Percentiles rank a stretch among this genome's conserved stretches.
phyloP scores from a whole-genome alignment of 1,140 invertebrate genomes.

The Nomia melanderi region DNA sequence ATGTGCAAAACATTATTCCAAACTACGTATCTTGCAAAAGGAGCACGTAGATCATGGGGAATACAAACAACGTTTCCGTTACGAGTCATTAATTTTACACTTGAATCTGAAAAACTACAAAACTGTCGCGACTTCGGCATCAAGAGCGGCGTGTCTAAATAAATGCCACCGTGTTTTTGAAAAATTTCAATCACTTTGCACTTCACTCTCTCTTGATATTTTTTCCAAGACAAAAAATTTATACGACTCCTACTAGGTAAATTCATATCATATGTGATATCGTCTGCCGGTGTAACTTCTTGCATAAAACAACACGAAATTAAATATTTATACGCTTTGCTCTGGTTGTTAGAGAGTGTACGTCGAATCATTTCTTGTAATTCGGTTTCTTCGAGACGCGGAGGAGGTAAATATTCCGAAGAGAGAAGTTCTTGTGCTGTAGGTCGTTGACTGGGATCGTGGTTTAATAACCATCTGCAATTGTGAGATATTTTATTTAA shows the following conservation, averaged over 20 bases:
- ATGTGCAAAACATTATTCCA: slow-evolving; percentile 89
- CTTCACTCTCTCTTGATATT: slow-evolving; percentile 71
- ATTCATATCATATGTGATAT: slow-evolving; percentile 89
- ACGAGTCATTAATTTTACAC: slow-evolving; percentile 91
- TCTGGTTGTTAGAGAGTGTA: slow-evolving; percentile 89
- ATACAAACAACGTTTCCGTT: slow-evolving; percentile 90
- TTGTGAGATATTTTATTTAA: not conserved
- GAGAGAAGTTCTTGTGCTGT: slow-evolving; percentile 91
- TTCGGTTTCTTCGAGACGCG: slow-evolving; percentile 89
- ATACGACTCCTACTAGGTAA: slow-evolving; percentile 75
- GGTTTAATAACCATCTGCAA: slow-evolving; percentile 89
- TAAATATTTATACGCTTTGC: slow-evolving; percentile 90
- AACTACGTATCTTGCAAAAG: slow-evolving; percentile 92
- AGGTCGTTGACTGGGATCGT: slow-evolving; percentile 91
- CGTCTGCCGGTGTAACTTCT: slow-evolving; percentile 84
- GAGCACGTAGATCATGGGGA: slow-evolving; percentile 88
- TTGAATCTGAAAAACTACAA: slow-evolving; percentile 83
- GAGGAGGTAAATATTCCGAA: slow-evolving; percentile 90
- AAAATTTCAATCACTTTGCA: slow-evolving; percentile 85
- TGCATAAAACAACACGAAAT: slow-evolving; percentile 87
- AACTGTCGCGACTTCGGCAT: slow-evolving; percentile 85
- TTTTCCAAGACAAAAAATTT: slow-evolving; percentile 57
- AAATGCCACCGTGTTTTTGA: slow-evolving; percentile 88
- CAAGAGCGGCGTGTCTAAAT: slow-evolving; percentile 88
- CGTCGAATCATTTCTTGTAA: slow-evolving; percentile 89